Percentiles rank a stretch among this genome's conserved stretches.
phyloP scores from a whole-genome alignment of 2,888 invertebrate genomes.

The Selenia dentaria region DNA sequence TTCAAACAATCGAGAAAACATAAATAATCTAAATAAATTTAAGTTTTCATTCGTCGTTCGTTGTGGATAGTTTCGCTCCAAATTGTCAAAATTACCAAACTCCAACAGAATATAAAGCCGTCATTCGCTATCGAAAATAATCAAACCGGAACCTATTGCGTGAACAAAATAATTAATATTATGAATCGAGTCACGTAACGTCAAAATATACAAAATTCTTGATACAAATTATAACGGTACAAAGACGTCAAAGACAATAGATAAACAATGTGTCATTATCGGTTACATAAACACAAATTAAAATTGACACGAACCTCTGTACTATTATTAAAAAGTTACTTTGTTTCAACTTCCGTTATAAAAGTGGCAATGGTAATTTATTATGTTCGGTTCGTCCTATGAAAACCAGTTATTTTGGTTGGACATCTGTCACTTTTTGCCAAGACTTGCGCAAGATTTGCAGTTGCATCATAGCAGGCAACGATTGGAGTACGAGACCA shows the following conservation, averaged over 20 bases:
- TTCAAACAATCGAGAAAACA: too few species aligned
- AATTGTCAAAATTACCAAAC: too few species aligned
- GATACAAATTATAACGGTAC: conserved; percentile 18
- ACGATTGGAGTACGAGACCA: conserved; percentile 49
- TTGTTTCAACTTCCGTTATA: conserved; percentile 9
- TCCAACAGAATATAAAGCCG: conserved; percentile 30
- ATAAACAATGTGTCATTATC: conserved; percentile 4
- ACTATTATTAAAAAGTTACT: conserved; percentile 6
- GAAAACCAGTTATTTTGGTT: conserved; percentile 37
- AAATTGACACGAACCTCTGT: conserved; percentile 5
- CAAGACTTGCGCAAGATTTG: conserved; percentile 62
- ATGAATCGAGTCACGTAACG: conserved; percentile 57
- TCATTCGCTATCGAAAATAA: conserved; percentile 44
- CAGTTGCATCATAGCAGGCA: conserved; percentile 64
- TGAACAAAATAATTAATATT: conserved; percentile 62
- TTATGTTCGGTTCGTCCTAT: conserved; percentile 26
- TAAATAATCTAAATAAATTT: too few species aligned
- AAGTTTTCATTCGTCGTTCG: too few species aligned
- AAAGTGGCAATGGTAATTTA: conserved; percentile 10
- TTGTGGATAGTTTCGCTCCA: too few species aligned
- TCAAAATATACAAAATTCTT: conserved; percentile 20
- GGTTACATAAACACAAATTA: conserved; percentile 19
- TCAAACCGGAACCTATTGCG: conserved; percentile 57
- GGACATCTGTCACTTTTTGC: conserved; percentile 55
- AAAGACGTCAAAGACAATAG: conserved; percentile 31